Percentiles rank a stretch among this genome's conserved stretches.
Conservation (phyloP, 2,797 vertebrate genomes). For the Eulemur rubriventer region DNA sequence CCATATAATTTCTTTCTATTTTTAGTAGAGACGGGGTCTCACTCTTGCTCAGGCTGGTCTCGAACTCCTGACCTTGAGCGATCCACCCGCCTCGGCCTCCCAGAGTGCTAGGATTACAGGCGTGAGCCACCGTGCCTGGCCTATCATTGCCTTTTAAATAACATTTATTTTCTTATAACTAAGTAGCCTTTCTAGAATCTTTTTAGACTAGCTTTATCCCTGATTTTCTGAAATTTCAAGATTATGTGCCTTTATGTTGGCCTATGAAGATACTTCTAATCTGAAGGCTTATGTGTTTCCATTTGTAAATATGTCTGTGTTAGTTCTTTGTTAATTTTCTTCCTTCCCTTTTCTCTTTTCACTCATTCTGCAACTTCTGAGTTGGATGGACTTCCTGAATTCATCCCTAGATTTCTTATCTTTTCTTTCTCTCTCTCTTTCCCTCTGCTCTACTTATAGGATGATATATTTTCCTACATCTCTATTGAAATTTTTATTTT, state of each 20-base stretch:
- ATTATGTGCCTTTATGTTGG: background rate
- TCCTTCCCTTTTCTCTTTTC: background rate
- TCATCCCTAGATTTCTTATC: background rate
- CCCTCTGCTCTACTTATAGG: background rate
- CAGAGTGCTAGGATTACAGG: too few relatives aligned
- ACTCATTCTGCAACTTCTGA: background rate
- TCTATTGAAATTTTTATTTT: background rate
- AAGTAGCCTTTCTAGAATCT: background rate
- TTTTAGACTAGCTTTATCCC: background rate
- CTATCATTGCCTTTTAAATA: background rate
- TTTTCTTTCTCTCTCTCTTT: background rate
- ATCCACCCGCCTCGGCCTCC: too few relatives aligned
- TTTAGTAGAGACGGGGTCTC: too few relatives aligned
- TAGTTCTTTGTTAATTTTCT: background rate
- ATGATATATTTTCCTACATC: background rate
- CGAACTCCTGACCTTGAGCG: too few relatives aligned
- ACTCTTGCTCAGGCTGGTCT: too few relatives aligned
- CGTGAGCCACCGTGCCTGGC: too few relatives aligned
- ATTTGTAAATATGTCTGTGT: background rate
- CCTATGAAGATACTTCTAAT: background rate
- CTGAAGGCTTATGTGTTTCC: background rate
- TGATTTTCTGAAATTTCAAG: constrained; percentile 36
- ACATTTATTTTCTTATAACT: background rate
- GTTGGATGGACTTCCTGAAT: background rate
- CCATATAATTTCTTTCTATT: too few relatives aligned